Evolutionary conservation across 2,113 vertebrate genomes (phyloP), one percentile per base, ranked within the genome.

Genomic region (Tretioscincus oriximinensis): DNA sequence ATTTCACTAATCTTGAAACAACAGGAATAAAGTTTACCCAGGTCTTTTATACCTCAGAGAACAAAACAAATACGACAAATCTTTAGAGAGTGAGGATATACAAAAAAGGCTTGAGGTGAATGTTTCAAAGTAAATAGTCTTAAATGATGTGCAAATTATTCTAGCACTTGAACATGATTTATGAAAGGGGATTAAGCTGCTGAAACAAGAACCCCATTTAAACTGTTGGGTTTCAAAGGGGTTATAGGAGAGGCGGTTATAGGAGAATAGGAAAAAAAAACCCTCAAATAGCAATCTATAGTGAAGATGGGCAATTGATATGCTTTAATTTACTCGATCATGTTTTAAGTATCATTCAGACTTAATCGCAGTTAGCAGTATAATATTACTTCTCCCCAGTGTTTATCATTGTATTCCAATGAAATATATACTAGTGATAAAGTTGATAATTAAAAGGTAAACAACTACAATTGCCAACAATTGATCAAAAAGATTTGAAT

Each of bases 141-240:
- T 95, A 96, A 96, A 96, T 85, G 92, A 96, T 96, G 95, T 96
- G 95, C 94, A 96, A 96, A 96, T 96, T 95, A 95, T 95, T 96
- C 95, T 92, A 93, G 93, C 90, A 93, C 94, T 95, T 94, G 93
- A 95, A 95, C 93, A 93, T 94, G 94, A 95, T 95, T 95, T 96
- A 96, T 96, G 92, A 95, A 95, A 96, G 92, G 91, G 90, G 95
- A 96, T 96, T 96, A 96, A 93, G 88, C 90, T 88, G 91, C 89
- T 94, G 95, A 95, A 95, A 95, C 93, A 95, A 93, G 93, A 96
- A 95, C 93, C 88, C 68, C 81, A 91, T 94, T 94, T 95, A 95
- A 96, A 95, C 91, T 87, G 90, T 90, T 93, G 90, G 85, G 89
- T 93, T 96, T 96, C 95, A 95, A 95, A 96, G 92, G 92, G 94